Conservation (phyloP, 2,797 vertebrate species). For the Sebastes steindachneri region DNA sequence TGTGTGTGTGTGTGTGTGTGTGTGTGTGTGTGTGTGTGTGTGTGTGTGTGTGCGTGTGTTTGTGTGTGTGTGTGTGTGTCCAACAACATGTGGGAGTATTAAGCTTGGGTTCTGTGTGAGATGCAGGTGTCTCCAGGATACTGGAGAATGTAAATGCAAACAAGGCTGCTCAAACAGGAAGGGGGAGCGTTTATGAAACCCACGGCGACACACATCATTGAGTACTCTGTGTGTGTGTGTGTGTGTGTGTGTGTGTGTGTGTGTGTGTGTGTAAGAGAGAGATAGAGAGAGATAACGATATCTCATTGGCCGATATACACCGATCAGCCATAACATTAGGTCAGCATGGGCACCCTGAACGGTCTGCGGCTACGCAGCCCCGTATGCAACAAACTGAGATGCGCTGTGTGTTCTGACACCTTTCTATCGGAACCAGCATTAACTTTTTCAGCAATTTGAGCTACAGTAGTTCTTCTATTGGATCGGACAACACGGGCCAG, state of each 20-base stretch:
- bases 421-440: too few relatives aligned
- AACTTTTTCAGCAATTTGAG: too few relatives aligned
- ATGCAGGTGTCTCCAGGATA: slow-evolving; percentile 81
- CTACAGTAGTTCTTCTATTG: too few relatives aligned
- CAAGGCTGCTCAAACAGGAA: slow-evolving; percentile 67
- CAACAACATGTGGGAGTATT: slow-evolving; percentile 48
- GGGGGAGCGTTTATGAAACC: slow-evolving; percentile 56
- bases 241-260: not conserved
- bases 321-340: too few relatives aligned
- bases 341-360: too few relatives aligned
- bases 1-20: not conserved
- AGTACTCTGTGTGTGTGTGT: not conserved
- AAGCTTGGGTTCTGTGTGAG: slow-evolving; percentile 27
- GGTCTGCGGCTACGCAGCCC: too few relatives aligned
- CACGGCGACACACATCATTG: slow-evolving; percentile 48
- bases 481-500: too few relatives aligned
- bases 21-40: not conserved
- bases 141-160: slow-evolving; percentile 77
- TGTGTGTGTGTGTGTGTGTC: not conserved
- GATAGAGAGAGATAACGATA: not conserved
- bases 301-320: not conserved
- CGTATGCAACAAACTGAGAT: too few relatives aligned
- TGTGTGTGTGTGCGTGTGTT: not conserved
- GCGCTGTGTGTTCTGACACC: too few relatives aligned
- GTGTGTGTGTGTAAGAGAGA: not conserved